Evolutionary conservation across 2,113 vertebrate species (phyloP), one percentile per base, ranked within the genome.

Genomic region (Callipepla californica): DNA sequence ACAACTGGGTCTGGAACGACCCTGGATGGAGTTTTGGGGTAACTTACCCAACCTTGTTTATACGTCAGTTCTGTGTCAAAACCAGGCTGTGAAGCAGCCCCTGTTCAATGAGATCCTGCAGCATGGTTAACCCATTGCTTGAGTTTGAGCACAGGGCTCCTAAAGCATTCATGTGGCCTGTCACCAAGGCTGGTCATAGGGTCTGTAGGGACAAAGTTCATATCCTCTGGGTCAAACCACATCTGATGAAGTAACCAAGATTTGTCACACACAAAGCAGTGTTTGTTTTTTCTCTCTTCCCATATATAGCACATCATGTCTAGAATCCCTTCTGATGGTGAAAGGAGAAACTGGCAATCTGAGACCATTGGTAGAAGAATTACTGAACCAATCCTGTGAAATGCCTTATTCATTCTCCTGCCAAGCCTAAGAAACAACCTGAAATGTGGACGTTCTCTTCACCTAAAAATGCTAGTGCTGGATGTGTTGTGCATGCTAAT

Each of bases 161-260:
- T 0, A 12, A 55, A 59, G 34, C 0, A 0, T 13, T 14, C 21
- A 23, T 0, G 0, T 26, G 72, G 63, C 47, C 8, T 0, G 3
- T 13, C 28, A 55, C n/a, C 21, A 17, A 0, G 3, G 76, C 53
- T 75, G 77, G 10, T 17, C 50, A 4, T 45, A 36, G 28, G 4
- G 10, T 18, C 17, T 2, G 0, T 26, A 40, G 40, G 40, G 4
- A 40, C 40, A 40, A 40, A 83, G 34, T 22, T 12, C 62, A 59
- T 32, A 13, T 38, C 6, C 45, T 12, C 5, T 5, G 3, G 7
- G 38, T 7, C 66, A 86, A 58, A 17, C 22, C 34, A 34, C 13
- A 26, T 57, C 38, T 23, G 22, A 26, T 5, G 78, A 13, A 47
- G 23, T 13, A 63, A 30, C 18, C 51, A 57, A 78, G 44, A n/a